A percentile compares a stretch with the other conserved stretches of the same genome.
phyloP scores from a whole-genome alignment of 2,888 invertebrate genomes.

The Cataglyphis rosenhaueri region DNA sequence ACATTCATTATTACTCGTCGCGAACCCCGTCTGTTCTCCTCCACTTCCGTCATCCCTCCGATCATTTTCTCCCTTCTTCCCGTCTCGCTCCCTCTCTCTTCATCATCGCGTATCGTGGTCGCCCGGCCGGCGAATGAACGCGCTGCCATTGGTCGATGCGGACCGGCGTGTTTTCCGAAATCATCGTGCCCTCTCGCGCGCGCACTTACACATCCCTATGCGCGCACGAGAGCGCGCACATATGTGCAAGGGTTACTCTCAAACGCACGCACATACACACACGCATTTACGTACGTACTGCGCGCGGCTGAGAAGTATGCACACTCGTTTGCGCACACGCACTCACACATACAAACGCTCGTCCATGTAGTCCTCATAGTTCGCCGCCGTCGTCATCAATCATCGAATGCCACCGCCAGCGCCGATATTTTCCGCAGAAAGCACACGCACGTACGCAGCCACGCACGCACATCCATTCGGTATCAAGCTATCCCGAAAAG shows the following conservation, averaged over 20 bases:
- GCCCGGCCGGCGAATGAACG: constrained; percentile 70
- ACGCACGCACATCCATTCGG: constrained; percentile 70
- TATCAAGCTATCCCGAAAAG: constrained; percentile 55
- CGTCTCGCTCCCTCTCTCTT: constrained; percentile 73
- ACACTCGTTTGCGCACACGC: constrained; percentile 4
- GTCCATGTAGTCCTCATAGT: constrained; percentile 62
- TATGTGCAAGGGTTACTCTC: constrained; percentile 12
- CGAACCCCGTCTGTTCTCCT: constrained; percentile 69
- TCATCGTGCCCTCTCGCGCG: constrained; percentile 76
- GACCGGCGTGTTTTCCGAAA: constrained; percentile 79
- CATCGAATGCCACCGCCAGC: constrained; percentile 84
- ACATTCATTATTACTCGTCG: constrained; percentile 81
- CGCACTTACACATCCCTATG: constrained; percentile 60
- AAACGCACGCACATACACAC: constrained; percentile 48
- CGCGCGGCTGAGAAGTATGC: constrained; percentile 39
- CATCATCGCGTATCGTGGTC: constrained; percentile 78
- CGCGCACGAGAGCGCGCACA: constrained; percentile 64
- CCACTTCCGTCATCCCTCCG: constrained; percentile 71
- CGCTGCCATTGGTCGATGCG: constrained; percentile 76
- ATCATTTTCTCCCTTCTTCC: constrained; percentile 70
- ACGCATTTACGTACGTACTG: constrained; percentile 20
- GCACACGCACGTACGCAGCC: constrained; percentile 78
- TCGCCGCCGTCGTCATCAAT: constrained; percentile 83
- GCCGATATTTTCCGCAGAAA: constrained; percentile 82
- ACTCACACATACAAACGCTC: constrained; percentile 46